Conservation (phyloP, 2,888 invertebrate species). For the Brenthis ino region DNA sequence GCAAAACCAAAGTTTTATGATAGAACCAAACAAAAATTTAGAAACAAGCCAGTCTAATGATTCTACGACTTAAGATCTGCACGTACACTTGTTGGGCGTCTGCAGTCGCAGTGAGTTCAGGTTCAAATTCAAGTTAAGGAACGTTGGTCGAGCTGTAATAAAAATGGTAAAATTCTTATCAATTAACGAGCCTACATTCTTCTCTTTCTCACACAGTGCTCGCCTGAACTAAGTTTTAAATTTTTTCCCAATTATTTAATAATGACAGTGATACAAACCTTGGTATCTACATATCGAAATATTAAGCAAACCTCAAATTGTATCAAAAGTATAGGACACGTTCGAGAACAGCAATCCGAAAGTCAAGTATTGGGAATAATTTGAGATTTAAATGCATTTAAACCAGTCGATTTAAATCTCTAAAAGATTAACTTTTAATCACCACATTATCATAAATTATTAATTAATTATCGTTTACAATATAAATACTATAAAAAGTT, state of each 20-base stretch:
- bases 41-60: conserved; percentile 75
- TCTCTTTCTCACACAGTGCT: neutral
- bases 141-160: conserved; percentile 98
- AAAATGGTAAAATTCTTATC: conserved; percentile 62
- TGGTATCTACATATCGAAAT: neutral
- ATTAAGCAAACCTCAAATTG: neutral
- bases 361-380: no score
- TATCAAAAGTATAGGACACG: neutral
- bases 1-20: conserved; percentile 41
- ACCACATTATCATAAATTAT: no score
- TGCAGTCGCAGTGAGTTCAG: conserved; percentile 94
- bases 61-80: conserved; percentile 56
- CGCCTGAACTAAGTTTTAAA: neutral
- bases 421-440: no score
- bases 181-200: conserved; percentile 47
- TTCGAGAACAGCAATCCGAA: neutral
- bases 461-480: no score
- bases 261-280: conserved; percentile 2
- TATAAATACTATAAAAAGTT: no score
- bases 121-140: conserved; percentile 98
- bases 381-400: no score
- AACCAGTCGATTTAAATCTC: no score
- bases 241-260: neutral
- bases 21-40: conserved; percentile 42
- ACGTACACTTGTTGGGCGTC: conserved; percentile 95